Evolutionary conservation across 2,797 vertebrate species (phyloP), one percentile per base, ranked within the genome.

Genomic region (Crocidura indochinensis): DNA sequence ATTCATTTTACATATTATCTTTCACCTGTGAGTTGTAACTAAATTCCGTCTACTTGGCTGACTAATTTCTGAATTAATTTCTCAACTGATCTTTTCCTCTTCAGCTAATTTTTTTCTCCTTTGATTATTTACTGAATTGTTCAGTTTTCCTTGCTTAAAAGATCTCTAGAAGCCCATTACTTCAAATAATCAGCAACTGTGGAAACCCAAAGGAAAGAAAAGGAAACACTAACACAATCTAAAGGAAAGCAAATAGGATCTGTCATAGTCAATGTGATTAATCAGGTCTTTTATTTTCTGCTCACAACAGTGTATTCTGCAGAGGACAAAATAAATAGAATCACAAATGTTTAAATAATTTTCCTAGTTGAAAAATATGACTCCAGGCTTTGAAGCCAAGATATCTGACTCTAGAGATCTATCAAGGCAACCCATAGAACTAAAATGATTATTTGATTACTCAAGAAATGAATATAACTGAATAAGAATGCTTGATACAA

Each of bases 81-180:
- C 38, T 38, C 38, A 38, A 38, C 38, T 38, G 5, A 22, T 82
- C 17, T 1, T 7, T 20, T 53, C 44, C 72, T 67, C 56, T 65
- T 15, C n/a, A 10, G 22, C 7, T 73, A 29, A 60, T 77, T 62
- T 56, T 60, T 24, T 27, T 4, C 14, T 20, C 51, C 10, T 77
- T 91, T 87, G 77, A 84, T 91, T 12, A 31, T 84, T 87, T 22
- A 73, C 46, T 12, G 75, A 53, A 76, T 51, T 84, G 17, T 83
- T 72, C 69, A 71, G 17, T 8, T 31, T 88, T 80, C 65, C 69
- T 79, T 86, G 53, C 20, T 82, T 86, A 0, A 67, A 67, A 51
- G 22, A 81, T 73, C 19, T 83, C 29, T 79, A 24, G 53, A 53
- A 92, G 10, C 24, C 29, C 31, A 46, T 87, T 69, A 65, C 64